Evolutionary conservation across 2,888 invertebrate species (phyloP), one percentile per base, ranked within the genome.

Genomic region (Parasteatoda lunata): DNA sequence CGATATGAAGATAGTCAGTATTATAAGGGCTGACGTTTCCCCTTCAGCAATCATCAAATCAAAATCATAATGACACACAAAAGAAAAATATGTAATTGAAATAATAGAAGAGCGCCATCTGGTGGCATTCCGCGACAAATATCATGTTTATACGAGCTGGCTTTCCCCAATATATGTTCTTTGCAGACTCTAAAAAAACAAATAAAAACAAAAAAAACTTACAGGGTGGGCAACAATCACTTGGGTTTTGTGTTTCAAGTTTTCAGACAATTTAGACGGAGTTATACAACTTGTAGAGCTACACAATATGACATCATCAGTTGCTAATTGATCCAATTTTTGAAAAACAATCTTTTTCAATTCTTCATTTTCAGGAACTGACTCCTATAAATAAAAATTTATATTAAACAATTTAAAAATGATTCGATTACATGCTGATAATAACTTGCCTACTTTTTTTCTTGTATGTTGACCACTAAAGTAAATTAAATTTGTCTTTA

Each of bases 271-370:
- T 75, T 95, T 92, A 0, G 98, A 98, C 0, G 98, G 97, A 88
- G 96, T 93, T 88, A 97, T 96, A 1, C 97, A 97, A 73, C 97
- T 98, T 0, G 98, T 97, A 0, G 98, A 98, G 90, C 97, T 97
- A 0, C 97, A 97, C 6, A 98, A 91, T 89, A 98, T 92, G 0
- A 95, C 95, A 30, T 48, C 15, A 70, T 94, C 94, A 88, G 94
- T 92, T 5, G 90, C 90, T 3, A 97, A 93, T 83, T 94, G 94
- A 91, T 98, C 98, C 68, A 98, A 92, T 88, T 95, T 93, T 79
- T 93, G 92, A 92, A 95, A 98, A 11, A 98, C 94, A 90, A 95
- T 95, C 89, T 94, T 94, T 91, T 99, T 98, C 90, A 98, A 91
- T 0, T 96, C 95, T 52, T 98, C 92, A 89, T 94, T 94, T 93